These are phyloP conservation scores for Drosophila colorata DNA, from an alignment of 2,888 invertebrate species.

Conservation along the genomic window DNA sequence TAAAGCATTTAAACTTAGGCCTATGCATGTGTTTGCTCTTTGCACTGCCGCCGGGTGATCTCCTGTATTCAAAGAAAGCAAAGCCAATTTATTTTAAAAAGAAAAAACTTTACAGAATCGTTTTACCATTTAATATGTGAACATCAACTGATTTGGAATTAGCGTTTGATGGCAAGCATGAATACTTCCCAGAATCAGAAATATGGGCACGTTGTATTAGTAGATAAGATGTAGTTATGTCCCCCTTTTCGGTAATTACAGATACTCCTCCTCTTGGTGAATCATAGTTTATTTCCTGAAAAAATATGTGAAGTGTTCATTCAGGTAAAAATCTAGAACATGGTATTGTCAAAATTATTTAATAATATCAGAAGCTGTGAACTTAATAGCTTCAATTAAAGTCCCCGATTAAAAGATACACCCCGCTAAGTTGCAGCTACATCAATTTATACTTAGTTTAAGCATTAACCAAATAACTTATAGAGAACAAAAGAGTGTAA, in stretches of 20 bases:
- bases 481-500: too few relatives aligned
- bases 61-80: conserved; percentile 31
- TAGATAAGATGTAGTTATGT: too few relatives aligned
- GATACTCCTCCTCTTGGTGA: conserved; percentile 94
- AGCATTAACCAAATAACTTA: too few relatives aligned
- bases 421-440: too few relatives aligned
- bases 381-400: too few relatives aligned
- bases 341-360: too few relatives aligned
- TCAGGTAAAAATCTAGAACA: too few relatives aligned
- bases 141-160: conserved; percentile 93
- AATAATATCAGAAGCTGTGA: too few relatives aligned
- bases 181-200: conserved; percentile 93
- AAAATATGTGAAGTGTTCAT: too few relatives aligned
- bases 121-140: conserved; percentile 94
- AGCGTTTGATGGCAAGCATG: conserved; percentile 94
- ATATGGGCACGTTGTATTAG: conserved; percentile 90
- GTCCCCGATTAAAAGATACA: too few relatives aligned
- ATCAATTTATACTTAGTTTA: too few relatives aligned
- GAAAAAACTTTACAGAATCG: too few relatives aligned
- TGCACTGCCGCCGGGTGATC: conserved; percentile 72
- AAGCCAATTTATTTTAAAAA: neutral
- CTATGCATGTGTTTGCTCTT: conserved; percentile 29
- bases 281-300: conserved; percentile 94
- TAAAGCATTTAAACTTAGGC: conserved; percentile 29
- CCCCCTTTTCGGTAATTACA: conserved; percentile 94